Base-by-base conservation (phyloP, 2,888 invertebrate species). In the Panopea generosa region DNA sequence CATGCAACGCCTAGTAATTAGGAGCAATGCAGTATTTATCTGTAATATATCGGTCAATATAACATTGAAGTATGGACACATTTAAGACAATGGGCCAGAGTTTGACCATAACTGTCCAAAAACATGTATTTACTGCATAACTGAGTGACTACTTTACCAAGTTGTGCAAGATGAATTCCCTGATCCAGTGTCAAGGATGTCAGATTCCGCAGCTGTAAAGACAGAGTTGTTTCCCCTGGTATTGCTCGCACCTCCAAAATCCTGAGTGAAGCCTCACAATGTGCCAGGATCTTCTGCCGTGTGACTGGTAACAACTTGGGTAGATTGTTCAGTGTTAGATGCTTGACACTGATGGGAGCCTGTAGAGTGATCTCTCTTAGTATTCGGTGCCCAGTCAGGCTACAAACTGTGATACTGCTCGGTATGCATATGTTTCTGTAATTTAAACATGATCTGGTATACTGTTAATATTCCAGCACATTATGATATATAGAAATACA, bases 241-340 rank as follows among this genome's bases (percentile, higher is more conserved):
- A 84, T 84, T 9, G 84, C 82, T n/a, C 84, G 53, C 2, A 84
- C 71, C 61, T 84, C 84, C 20, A 84, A 59, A 3, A 66, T 49
- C 18, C 61, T 65, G 18, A 84, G 57, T 1, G 68, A 67, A 11
- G 22, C 18, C 40, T 77, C 75, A 80, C 81, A 82, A 7, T 61
- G 47, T 18, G 52, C 59, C 22, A 84, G 45, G 16, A 84, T 53
- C 11, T 59, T 47, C 47, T 68, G 47, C 40, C 84, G 60, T 1
- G 71, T 45, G 14, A 16, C 47, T 22, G 83, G 81, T 16, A 62
- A 50, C 52, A 81, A 78, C 83, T 84, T 84, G 49, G 82, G 79
- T 56, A 84, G 63, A 47, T 84, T 82, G 49, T 84, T 84, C 2
- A 84, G 65, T 24, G 79, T 80, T 3, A 84, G 63, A 52, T 82